phyloP scores from a whole-genome alignment of 2,113 vertebrate genomes.

The Microcebus tavaratra region DNA sequence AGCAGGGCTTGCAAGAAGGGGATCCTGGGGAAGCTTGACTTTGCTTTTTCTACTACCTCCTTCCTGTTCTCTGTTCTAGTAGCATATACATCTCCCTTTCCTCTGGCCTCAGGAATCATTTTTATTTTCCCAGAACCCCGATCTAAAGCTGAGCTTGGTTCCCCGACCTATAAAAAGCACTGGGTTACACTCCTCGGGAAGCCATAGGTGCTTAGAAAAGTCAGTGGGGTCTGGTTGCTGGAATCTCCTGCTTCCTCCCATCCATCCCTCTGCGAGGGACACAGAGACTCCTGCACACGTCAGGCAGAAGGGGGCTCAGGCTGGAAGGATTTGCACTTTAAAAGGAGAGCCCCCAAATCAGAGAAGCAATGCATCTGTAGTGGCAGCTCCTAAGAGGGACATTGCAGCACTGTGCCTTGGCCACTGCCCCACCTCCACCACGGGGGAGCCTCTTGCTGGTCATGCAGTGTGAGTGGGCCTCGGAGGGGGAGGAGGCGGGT shows the following conservation, averaged over 20 bases:
- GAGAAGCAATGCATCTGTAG: background rate
- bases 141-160: background rate
- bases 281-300: background rate
- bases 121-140: background rate
- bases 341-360: background rate
- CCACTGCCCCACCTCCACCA: accelerated
- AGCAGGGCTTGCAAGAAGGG: background rate
- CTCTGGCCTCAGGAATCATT: background rate
- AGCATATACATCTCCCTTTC: background rate
- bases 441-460: background rate
- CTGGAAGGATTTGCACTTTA: background rate
- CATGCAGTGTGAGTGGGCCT: background rate
- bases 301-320: background rate
- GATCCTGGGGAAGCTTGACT: background rate
- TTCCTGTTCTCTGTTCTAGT: background rate
- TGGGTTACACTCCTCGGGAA: background rate
- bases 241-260: background rate
- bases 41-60: background rate
- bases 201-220: background rate
- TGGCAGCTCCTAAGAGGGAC: background rate
- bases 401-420: background rate
- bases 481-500: background rate
- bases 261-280: too few relatives aligned
- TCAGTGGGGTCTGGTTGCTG: background rate
- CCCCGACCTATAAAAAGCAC: background rate